Evolutionary conservation across 1,140 invertebrate genomes (phyloP), one percentile per base, ranked within the genome.

Genomic region (Drosophila orosa): DNA sequence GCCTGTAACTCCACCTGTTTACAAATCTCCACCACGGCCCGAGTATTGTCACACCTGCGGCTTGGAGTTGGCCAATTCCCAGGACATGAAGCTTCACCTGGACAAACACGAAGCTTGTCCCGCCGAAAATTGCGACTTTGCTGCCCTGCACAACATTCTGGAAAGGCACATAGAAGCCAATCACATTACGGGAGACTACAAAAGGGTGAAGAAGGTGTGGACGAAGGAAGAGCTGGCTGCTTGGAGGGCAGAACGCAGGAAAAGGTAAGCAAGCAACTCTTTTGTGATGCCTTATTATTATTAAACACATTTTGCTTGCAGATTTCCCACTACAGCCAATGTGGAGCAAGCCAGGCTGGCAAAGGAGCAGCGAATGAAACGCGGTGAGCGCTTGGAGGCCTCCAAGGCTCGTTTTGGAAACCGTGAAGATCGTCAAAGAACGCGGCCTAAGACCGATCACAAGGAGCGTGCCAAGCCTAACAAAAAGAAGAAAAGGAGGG

Each of bases 241-340:
- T 92, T 98, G 97, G 96, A 95, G 94, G 58, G 94, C 94, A 50
- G 96, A 98, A 76, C 93, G 97, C 60, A 96, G 95, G 91, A 95
- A 93, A 92, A 94, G 92, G 80, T 80, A 3, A 25, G 40, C 50
- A 1, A 0, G 10, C 0, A 31, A 24, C 9, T 47, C 0, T 8
- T 35, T 17, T 12, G n/a, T 10, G 31, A 15, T 3, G 8, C 5
- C 22, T 10, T 22, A 7, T 44, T n/a, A n/a, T n/a, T 8, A 6
- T 44, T 8, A 22, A 47, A 2, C 24, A 9, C 4, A 37, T 1
- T 35, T 5, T 15, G 6, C 0, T 45, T 56, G 9, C 5, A 90
- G 90, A 54, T 96, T 94, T 92, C 95, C 96, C 6, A 97, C 95
- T 10, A 94, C 94, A 74, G 92, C 92, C 37, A 97, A 96, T 92